Evolutionary conservation across 64 coral and sea anemone species (phyloP).

Genomic region (Actinia equina): DNA sequence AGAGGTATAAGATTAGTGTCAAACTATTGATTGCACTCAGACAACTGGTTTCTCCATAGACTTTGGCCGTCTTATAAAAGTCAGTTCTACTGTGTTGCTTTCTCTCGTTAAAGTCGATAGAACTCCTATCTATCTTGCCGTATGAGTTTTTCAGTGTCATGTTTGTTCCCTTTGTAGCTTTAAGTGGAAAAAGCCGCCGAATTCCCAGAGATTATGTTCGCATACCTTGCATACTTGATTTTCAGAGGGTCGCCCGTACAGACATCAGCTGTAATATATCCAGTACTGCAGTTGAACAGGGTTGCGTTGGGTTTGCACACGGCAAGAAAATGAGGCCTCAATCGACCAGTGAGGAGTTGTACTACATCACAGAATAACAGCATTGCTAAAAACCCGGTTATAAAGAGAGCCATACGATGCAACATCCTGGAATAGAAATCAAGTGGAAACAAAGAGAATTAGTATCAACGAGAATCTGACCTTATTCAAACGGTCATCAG

Average conservation of each 20-base stretch:
- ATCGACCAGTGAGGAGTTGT: background rate
- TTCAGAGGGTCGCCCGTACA: constrained; percentile 51
- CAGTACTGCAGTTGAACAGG: constrained; percentile 44
- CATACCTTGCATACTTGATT: constrained; percentile 20
- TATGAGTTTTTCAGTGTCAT: no score
- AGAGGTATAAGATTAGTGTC: no score
- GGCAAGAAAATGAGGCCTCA: constrained; percentile 53
- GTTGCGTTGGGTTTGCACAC: constrained; percentile 61
- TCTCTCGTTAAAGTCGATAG: no score
- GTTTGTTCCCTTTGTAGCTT: no score
- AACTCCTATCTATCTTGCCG: no score
- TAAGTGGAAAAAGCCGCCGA: no score
- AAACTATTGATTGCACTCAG: background rate
- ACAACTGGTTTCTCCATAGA: no score
- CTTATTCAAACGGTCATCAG: no score
- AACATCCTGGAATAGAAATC: background rate
- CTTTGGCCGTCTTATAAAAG: no score
- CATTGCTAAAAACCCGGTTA: background rate
- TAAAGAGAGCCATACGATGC: constrained; percentile 15
- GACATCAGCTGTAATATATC: constrained; percentile 47
- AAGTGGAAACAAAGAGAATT: no score
- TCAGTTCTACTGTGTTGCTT: no score
- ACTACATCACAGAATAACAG: background rate
- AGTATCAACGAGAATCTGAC: no score
- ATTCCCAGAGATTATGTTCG: background rate